Percentiles rank a stretch among this genome's conserved stretches.
Evolutionary conservation across 2,797 vertebrate species (phyloP).

Genomic region (Danio albolineatus): DNA sequence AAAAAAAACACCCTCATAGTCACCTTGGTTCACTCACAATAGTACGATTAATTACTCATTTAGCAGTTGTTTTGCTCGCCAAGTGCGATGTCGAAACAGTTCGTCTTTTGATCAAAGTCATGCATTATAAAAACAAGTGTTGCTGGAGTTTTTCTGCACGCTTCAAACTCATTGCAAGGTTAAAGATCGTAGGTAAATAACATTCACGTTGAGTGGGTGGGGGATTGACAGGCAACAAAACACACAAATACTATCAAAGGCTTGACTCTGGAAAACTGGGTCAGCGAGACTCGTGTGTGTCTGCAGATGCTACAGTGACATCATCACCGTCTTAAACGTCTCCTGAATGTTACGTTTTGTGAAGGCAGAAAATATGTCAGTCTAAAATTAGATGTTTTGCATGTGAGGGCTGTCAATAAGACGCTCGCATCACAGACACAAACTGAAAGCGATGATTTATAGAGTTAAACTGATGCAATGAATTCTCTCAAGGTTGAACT

Average conservation of each 20-base stretch:
- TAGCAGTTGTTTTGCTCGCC: slow-evolving; percentile 35
- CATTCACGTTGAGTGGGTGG: slow-evolving; percentile 56
- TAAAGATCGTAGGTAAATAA: slow-evolving; percentile 42
- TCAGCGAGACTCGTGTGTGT: slow-evolving; percentile 47
- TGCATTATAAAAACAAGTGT: slow-evolving; percentile 33
- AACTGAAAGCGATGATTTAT: neutral
- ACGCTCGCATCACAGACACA: neutral
- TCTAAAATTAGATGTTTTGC: slow-evolving; percentile 57
- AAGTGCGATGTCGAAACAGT: slow-evolving; percentile 12
- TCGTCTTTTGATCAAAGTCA: slow-evolving; percentile 28
- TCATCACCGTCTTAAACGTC: slow-evolving; percentile 37
- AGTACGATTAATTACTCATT: slow-evolving; percentile 33
- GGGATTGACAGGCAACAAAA: slow-evolving; percentile 53
- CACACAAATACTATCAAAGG: slow-evolving; percentile 61
- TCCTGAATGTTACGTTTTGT: slow-evolving; percentile 48
- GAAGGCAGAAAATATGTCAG: slow-evolving; percentile 44
- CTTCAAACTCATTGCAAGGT: slow-evolving; percentile 52
- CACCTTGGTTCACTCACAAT: neutral
- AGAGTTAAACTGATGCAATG: neutral
- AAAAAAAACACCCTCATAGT: slow-evolving; percentile 4
- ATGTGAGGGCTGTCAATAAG: neutral
- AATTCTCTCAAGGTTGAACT: slow-evolving; percentile 13
- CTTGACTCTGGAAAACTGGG: slow-evolving; percentile 56
- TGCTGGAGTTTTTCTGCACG: slow-evolving; percentile 49
- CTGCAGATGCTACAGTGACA: slow-evolving; percentile 51